A percentile compares a stretch with the other conserved stretches of the same genome.
These are phyloP conservation scores for Forpus xanthops DNA, from an alignment of 2,797 vertebrate genomes.

Conservation along the genomic window DNA sequence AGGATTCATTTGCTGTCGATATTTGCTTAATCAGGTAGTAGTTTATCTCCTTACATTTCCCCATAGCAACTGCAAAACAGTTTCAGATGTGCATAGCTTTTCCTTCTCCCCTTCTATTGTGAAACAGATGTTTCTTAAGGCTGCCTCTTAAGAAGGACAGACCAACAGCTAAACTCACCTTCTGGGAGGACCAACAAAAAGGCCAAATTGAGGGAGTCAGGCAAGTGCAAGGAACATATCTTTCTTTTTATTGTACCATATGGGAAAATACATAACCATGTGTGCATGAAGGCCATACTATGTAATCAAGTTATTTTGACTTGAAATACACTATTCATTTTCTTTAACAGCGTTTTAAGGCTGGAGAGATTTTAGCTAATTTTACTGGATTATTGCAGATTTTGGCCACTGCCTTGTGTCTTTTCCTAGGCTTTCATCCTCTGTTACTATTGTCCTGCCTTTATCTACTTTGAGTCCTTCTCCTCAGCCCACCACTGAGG, in stretches of 20 bases:
- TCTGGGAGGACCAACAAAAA: not conserved
- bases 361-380: not conserved
- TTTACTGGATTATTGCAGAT: not conserved
- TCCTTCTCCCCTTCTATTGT: not conserved
- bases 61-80: not conserved
- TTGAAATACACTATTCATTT: rapidly evolving
- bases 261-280: not conserved
- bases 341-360: not conserved
- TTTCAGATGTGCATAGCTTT: not conserved
- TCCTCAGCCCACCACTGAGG: not conserved
- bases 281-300: not conserved
- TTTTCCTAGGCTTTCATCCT: not conserved
- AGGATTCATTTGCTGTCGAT: slow-evolving; percentile 41
- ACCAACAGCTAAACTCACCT: not conserved
- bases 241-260: not conserved
- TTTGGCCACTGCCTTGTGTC: not conserved
- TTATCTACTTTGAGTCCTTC: not conserved
- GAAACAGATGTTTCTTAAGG: slow-evolving; percentile 7
- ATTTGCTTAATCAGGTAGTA: slow-evolving; percentile 50
- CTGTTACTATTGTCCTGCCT: not conserved
- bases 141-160: not conserved
- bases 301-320: not conserved
- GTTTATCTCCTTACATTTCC: slow-evolving; percentile 34
- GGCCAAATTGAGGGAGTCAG: not conserved
- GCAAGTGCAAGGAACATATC: not conserved